These are phyloP conservation scores for Pomatorhinus ruficollis DNA, from an alignment of 2,113 vertebrate species.

Conservation along the genomic window DNA sequence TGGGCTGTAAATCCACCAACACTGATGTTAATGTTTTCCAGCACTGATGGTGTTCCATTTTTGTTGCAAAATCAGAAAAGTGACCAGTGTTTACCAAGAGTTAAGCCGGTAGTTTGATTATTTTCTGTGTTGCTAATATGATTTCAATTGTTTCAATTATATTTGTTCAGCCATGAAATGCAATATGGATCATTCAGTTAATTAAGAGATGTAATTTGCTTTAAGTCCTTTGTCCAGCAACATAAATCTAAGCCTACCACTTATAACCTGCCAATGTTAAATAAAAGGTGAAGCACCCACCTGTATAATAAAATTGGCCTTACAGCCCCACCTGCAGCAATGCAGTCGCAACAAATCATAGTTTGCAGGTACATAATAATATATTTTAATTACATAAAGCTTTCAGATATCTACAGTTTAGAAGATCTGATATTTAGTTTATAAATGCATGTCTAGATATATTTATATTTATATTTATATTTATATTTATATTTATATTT, in stretches of 20 bases:
- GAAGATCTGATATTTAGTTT: neutral
- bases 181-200: neutral
- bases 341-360: neutral
- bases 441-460: neutral
- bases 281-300: neutral
- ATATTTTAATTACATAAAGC: neutral
- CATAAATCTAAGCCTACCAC: neutral
- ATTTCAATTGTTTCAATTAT: conserved; percentile 27
- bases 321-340: neutral
- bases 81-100: neutral
- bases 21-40: neutral
- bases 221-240: neutral
- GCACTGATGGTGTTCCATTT: neutral
- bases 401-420: neutral
- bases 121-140: neutral
- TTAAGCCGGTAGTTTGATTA: neutral
- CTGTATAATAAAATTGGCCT: neutral
- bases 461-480: neutral
- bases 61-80: neutral
- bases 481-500: neutral
- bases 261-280: neutral
- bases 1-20: neutral
- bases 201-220: neutral
- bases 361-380: neutral
- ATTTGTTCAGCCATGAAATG: conserved; percentile 14